These are phyloP conservation scores for Drosophila nigrodunni DNA, from an alignment of 1,140 invertebrate species.

Conservation along the genomic window DNA sequence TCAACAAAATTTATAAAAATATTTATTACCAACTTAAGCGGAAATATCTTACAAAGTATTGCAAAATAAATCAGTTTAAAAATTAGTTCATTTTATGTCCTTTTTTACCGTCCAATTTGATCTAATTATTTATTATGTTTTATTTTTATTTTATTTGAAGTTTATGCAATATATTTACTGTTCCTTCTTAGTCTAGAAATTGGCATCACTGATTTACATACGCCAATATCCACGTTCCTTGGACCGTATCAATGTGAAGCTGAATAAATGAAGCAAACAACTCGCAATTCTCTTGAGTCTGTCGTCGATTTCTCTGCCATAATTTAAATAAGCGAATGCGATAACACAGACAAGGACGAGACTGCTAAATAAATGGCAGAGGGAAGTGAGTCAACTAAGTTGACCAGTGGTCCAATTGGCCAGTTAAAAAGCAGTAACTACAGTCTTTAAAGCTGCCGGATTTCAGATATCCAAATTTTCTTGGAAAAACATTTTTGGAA, in stretches of 20 bases:
- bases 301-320: slow-evolving; percentile 62
- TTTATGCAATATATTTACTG: too few species aligned
- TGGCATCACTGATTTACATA: background rate
- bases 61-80: too few species aligned
- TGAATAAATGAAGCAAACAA: slow-evolving; percentile 29
- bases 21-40: too few species aligned
- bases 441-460: slow-evolving; percentile 1
- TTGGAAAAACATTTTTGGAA: too few species aligned
- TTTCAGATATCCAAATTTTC: too few species aligned
- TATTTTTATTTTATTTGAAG: too few species aligned
- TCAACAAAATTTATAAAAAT: too few species aligned
- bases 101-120: too few species aligned
- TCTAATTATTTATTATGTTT: too few species aligned
- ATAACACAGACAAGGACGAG: slow-evolving; percentile 40
- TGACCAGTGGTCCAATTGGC: background rate
- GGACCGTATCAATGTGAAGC: slow-evolving; percentile 37
- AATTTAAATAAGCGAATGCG: slow-evolving; percentile 66
- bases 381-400: background rate
- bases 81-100: too few species aligned
- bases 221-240: slow-evolving; percentile 20
- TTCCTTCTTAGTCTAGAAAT: too few species aligned
- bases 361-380: background rate
- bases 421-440: background rate
- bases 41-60: too few species aligned
- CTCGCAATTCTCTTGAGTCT: slow-evolving; percentile 20